Evolutionary conservation across 2,113 vertebrate species (phyloP), one percentile per base, ranked within the genome.

Genomic region (Castor canadensis): DNA sequence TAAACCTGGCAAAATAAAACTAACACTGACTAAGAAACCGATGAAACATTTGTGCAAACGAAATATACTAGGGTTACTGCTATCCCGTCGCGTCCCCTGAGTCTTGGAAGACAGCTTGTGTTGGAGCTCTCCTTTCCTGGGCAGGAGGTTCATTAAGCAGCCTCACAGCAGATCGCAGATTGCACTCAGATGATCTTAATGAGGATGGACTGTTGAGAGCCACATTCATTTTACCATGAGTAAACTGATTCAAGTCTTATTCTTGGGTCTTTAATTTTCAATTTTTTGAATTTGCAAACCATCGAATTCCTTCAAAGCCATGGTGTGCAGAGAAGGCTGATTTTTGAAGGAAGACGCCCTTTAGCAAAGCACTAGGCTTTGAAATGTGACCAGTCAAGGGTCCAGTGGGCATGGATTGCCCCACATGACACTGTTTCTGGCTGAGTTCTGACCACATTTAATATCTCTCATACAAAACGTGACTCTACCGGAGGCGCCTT

Each of bases 181-280:
- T 95, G 96, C 69, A 38, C 43, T 7, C 1, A 94, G 97, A 81
- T 94, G 81, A 97, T 95, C 95, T 92, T 98, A 97, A 98, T 97
- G 95, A 97, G 95, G 93, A 89, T 0, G 0, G 95, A 97, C 97
- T 98, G 98, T 93, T 97, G 95, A 97, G 98, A 98, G 97, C 96
- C 45, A 20, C 89, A n/a, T 75, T 96, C 95, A 95, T 93, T 96
- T 96, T 96, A 96, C 97, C 93, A 17, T 97, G 97, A 97, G 95
- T 93, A 98, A 98, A 95, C 5, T 69, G 81, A 92, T 89, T 97
- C 84, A 40, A 66, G 95, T 97, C 97, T 97, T 95, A 89, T 92
- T 96, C 20, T 10, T 96, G 92, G 64, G 90, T 89, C 96, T 96
- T 26, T 10, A 75, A 60, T 96, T 97, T 94, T 73, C 66, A 89